Evolutionary conservation across 2,888 invertebrate species (phyloP).

Genomic region (Oxycera nigricornis): DNA sequence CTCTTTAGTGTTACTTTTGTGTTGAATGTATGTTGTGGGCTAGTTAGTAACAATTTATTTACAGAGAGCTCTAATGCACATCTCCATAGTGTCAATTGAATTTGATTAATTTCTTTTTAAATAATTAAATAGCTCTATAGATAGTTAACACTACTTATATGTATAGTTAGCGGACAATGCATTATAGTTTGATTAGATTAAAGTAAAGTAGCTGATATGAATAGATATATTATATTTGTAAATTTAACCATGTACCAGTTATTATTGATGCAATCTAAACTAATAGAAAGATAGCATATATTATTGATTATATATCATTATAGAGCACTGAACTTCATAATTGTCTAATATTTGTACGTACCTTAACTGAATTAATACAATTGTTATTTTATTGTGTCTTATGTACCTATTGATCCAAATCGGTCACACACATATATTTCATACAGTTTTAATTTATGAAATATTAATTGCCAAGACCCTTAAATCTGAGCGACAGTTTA

Average conservation of each 20-base stretch:
- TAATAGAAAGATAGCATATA: conserved; percentile 32
- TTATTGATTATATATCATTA: background rate
- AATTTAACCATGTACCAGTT: conserved; percentile 21
- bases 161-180: conserved; percentile 14
- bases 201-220: background rate
- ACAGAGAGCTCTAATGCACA: conserved; percentile 10
- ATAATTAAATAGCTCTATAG: conserved; percentile 7
- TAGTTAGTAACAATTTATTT: background rate
- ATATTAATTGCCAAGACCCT: too few relatives aligned
- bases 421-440: too few relatives aligned
- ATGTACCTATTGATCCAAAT: background rate
- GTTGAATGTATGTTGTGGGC: background rate
- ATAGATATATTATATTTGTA: background rate
- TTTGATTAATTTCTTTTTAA: conserved; percentile 1
- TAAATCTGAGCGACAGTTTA: background rate
- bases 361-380: background rate
- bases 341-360: conserved; percentile 14
- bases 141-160: conserved; percentile 11
- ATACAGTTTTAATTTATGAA: too few relatives aligned
- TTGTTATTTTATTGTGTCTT: background rate
- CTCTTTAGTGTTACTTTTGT: background rate
- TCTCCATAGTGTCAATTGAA: background rate
- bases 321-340: background rate
- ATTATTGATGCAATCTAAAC: conserved; percentile 33
- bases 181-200: conserved; percentile 3